Percentiles rank a stretch among this genome's conserved stretches.
Conservation (phyloP, 2,797 vertebrate species). For the Ataeniobius toweri region DNA sequence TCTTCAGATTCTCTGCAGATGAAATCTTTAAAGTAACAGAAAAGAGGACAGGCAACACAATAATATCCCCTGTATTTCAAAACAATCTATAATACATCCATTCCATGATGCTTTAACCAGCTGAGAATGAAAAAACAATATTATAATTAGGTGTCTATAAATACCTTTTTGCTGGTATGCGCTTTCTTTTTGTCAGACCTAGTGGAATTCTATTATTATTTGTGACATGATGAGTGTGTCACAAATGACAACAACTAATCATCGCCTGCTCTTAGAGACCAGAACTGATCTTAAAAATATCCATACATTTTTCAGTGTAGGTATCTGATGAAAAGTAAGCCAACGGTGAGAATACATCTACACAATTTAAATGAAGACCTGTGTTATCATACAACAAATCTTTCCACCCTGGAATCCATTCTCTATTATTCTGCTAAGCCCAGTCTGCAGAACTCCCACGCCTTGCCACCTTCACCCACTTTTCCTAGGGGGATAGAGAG, state of each 20-base stretch:
- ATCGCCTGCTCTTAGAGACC: neutral
- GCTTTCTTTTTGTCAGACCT: neutral
- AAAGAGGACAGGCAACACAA: too few species aligned
- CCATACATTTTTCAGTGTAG: neutral
- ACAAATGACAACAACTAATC: neutral
- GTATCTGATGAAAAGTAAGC: neutral
- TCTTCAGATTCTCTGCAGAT: too few species aligned
- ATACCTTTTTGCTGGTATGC: too few species aligned
- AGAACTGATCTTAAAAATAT: neutral
- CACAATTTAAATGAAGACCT: neutral
- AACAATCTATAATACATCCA: too few species aligned
- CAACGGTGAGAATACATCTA: neutral
- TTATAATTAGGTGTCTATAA: neutral
- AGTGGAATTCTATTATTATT: too few species aligned
- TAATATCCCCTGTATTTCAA: too few species aligned
- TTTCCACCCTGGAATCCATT: neutral
- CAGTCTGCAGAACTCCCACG: neutral
- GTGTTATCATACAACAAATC: neutral
- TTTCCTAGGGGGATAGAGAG: neutral
- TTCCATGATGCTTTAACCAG: neutral
- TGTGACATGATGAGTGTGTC: neutral
- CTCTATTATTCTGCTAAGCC: neutral
- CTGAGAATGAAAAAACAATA: neutral
- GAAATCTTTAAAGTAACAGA: too few species aligned
- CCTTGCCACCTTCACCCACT: neutral